Percentiles rank a stretch among this genome's conserved stretches.
phyloP scores from a whole-genome alignment of 2,797 vertebrate species.

The Eremophila alpestris region DNA sequence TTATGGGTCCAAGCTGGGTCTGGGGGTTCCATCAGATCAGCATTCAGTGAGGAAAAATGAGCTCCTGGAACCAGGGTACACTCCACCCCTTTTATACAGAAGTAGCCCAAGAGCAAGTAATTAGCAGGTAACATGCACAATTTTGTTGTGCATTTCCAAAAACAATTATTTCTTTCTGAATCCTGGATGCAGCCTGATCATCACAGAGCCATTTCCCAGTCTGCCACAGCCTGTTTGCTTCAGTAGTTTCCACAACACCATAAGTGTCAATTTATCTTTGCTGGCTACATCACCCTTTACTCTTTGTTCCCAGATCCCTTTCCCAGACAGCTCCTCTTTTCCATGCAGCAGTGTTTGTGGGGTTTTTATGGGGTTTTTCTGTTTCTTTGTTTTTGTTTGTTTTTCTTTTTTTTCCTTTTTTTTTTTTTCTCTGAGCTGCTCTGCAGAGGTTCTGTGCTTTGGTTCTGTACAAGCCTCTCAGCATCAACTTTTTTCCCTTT shows the following conservation, averaged over 20 bases:
- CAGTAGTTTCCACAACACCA: not conserved
- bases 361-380: not conserved
- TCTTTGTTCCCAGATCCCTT: not conserved
- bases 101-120: not conserved
- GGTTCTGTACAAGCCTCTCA: not conserved
- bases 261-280: conserved; percentile 1
- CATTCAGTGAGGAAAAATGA: not conserved
- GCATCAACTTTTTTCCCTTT: not conserved
- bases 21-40: not conserved
- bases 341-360: not conserved
- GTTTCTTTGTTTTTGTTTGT: not conserved
- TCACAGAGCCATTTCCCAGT: not conserved
- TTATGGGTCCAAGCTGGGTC: not conserved
- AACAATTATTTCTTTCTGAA: not conserved
- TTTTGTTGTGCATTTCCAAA: not conserved
- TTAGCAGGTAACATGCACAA: not conserved
- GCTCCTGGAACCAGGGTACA: accelerated
- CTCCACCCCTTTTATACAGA: not conserved
- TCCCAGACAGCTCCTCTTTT: conserved; percentile 26
- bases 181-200: not conserved
- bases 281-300: not conserved
- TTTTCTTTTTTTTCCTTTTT: not conserved
- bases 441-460: not conserved
- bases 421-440: not conserved
- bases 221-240: not conserved